These are phyloP conservation scores for Aplodontia rufa DNA, from an alignment of 2,113 vertebrate genomes.

Conservation along the genomic window DNA sequence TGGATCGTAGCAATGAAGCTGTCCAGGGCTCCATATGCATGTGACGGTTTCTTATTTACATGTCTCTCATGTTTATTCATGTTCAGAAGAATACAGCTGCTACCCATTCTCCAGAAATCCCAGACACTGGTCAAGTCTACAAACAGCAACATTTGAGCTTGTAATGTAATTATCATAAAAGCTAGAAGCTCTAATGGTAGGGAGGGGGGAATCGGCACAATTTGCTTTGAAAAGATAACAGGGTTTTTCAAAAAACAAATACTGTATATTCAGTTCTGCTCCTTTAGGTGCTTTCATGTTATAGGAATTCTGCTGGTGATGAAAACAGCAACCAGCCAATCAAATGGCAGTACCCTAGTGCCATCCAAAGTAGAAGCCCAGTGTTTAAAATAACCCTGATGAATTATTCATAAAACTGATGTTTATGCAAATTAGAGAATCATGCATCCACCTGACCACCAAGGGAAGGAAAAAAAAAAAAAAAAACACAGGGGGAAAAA, in stretches of 20 bases:
- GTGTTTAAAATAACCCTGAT: conserved; percentile 89
- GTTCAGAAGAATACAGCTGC: conserved; percentile 74
- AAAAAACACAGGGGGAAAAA: conserved; percentile 68
- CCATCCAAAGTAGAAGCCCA: conserved; percentile 67
- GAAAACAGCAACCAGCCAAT: conserved; percentile 84
- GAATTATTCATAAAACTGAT: conserved; percentile 94
- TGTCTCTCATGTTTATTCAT: conserved; percentile 82
- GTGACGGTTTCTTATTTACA: conserved; percentile 78
- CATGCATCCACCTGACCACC: conserved; percentile 83
- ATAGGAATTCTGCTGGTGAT: conserved; percentile 84
- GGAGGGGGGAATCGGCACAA: neutral
- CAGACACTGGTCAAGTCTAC: conserved; percentile 57
- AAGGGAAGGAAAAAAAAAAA: conserved; percentile 77
- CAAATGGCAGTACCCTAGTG: conserved; percentile 76
- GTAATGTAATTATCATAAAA: conserved; percentile 71
- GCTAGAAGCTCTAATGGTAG: conserved; percentile 10
- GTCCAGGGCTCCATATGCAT: conserved; percentile 55
- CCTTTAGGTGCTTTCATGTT: conserved; percentile 80
- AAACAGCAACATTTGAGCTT: conserved; percentile 54
- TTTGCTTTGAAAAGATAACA: conserved; percentile 75
- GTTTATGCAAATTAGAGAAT: conserved; percentile 91
- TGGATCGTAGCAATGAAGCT: conserved; percentile 9
- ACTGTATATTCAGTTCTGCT: conserved; percentile 67
- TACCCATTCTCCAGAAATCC: conserved; percentile 77
- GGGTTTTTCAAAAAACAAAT: conserved; percentile 76